phyloP scores from a whole-genome alignment of 2,888 invertebrate species.

The Vanessa cardui region DNA sequence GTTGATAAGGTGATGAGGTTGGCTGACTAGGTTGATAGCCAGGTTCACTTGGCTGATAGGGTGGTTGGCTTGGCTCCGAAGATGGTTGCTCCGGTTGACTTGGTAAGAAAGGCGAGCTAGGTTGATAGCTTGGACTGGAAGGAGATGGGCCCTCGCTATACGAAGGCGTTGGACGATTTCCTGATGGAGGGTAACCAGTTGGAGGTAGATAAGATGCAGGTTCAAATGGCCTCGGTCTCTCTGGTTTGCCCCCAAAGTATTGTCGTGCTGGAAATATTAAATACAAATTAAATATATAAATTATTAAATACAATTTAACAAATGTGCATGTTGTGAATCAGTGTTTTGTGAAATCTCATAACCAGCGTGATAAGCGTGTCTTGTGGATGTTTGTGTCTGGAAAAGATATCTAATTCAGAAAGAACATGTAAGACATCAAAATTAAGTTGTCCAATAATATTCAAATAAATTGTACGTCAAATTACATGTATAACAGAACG shows the following conservation, averaged over 20 bases:
- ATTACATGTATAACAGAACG: not conserved
- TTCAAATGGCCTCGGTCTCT: slow-evolving; percentile 88
- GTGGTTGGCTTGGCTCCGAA: slow-evolving; percentile 43
- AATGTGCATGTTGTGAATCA: slow-evolving; percentile 4
- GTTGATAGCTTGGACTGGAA: slow-evolving; percentile 52
- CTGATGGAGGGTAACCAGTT: slow-evolving; percentile 71
- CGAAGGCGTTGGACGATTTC: slow-evolving; percentile 68
- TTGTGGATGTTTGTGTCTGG: slow-evolving; percentile 9
- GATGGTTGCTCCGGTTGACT: slow-evolving; percentile 50
- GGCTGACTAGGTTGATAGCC: slow-evolving; percentile 48
- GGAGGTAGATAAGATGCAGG: slow-evolving; percentile 72
- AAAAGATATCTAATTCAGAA: not conserved
- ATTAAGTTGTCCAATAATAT: not conserved
- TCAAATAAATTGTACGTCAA: too few species aligned
- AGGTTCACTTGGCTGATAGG: slow-evolving; percentile 46
- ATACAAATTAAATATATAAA: slow-evolving; percentile 24
- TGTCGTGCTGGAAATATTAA: slow-evolving; percentile 84
- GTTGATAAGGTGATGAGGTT: slow-evolving; percentile 54
- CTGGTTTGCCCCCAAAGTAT: slow-evolving; percentile 85
- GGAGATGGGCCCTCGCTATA: slow-evolving; percentile 67
- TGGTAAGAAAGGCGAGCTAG: slow-evolving; percentile 48
- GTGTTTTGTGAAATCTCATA: slow-evolving; percentile 16
- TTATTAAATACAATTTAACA: not conserved
- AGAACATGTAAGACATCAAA: not conserved
- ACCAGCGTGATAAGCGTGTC: slow-evolving; percentile 34